phyloP scores from a whole-genome alignment of 1,140 invertebrate species.

The Polyergus mexicanus region DNA sequence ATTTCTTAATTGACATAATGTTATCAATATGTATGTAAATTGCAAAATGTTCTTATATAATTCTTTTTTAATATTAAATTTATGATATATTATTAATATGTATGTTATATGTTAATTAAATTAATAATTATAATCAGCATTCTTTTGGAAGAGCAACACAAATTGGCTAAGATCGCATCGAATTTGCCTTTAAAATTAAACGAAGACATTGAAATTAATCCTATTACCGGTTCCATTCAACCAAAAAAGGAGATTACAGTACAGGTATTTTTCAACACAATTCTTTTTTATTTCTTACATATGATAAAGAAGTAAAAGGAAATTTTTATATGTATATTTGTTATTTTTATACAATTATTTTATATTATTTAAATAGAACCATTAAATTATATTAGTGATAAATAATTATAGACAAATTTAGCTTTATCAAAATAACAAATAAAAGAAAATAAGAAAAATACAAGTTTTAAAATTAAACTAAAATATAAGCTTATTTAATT shows the following conservation, averaged over 20 bases:
- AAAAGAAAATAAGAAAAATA: background rate
- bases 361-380: background rate
- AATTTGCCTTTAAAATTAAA: slow-evolving; percentile 57
- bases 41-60: background rate
- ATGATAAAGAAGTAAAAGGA: background rate
- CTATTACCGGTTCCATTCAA: slow-evolving; percentile 66
- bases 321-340: background rate
- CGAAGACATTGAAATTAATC: slow-evolving; percentile 69
- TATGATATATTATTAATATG: slow-evolving; percentile 4
- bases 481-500: background rate
- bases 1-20: background rate
- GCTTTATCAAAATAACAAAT: background rate
- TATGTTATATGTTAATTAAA: background rate
- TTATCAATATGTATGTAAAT: background rate
- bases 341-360: background rate
- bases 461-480: background rate
- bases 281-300: background rate
- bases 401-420: background rate
- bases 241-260: slow-evolving; percentile 65
- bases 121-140: background rate
- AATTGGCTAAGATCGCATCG: slow-evolving; percentile 58
- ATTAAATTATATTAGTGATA: slow-evolving; percentile 16
- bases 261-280: slow-evolving; percentile 47
- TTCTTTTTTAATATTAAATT: background rate
- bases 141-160: slow-evolving; percentile 58